Percentiles rank a stretch among this genome's conserved stretches.
Conservation (phyloP, 2,888 invertebrate species). For the Microplitis deprimator region DNA sequence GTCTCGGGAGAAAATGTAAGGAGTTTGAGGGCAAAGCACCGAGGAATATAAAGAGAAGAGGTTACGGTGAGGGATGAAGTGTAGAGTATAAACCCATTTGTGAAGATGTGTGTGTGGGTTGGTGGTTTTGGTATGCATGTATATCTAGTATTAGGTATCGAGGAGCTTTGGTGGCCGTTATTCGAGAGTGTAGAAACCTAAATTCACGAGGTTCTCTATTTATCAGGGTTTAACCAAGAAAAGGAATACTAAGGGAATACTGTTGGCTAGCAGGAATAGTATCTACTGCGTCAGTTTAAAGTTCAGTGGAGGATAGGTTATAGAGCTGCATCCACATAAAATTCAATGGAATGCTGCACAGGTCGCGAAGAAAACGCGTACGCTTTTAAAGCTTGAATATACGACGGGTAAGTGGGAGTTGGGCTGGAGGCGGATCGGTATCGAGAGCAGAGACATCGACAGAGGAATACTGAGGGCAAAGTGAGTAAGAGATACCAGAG, state of each 20-base stretch:
- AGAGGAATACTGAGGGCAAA: not conserved
- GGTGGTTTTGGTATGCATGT: not conserved
- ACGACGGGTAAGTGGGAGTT: not conserved
- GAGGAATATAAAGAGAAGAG: not conserved
- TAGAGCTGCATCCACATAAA: conserved; percentile 42
- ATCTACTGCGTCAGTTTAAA: not conserved
- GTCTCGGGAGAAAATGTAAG: not conserved
- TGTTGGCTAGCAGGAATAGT: too few species aligned
- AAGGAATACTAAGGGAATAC: not conserved
- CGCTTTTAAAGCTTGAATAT: conserved; percentile 15
- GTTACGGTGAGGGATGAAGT: too few species aligned
- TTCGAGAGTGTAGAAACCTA: conserved; percentile 11
- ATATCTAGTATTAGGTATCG: not conserved
- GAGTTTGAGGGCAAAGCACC: not conserved
- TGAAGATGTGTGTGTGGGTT: not conserved
- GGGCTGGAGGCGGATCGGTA: not conserved
- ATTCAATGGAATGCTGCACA: conserved; percentile 41
- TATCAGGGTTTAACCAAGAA: conserved; percentile 31
- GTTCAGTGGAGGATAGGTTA: not conserved
- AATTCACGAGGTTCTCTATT: conserved; percentile 38
- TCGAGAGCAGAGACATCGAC: not conserved
- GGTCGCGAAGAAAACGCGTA: conserved; percentile 24
- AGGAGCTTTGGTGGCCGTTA: not conserved
- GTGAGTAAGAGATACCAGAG: not conserved
- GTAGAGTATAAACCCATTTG: not conserved